phyloP scores from a whole-genome alignment of 2,888 invertebrate genomes.

The Eucriotettix oculatus region DNA sequence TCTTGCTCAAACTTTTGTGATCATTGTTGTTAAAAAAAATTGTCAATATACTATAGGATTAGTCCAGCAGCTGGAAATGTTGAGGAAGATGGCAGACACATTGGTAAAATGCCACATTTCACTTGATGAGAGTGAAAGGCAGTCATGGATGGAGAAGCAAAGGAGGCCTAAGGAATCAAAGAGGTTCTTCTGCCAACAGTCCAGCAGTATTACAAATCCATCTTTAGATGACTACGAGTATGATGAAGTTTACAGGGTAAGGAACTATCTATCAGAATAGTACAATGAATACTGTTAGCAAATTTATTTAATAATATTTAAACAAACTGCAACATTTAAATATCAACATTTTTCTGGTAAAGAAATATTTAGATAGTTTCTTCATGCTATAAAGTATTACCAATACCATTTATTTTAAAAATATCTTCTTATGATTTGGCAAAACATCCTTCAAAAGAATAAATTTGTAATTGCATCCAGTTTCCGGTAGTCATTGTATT shows the following conservation, averaged over 20 bases:
- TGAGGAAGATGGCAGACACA: constrained; percentile 1
- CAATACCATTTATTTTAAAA: no score
- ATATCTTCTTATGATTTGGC: no score
- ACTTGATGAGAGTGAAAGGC: not conserved
- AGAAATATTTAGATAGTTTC: no score
- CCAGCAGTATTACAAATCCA: not conserved
- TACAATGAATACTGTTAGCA: no score
- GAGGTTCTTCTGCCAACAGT: not conserved
- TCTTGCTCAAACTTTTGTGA: not conserved
- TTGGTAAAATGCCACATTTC: not conserved
- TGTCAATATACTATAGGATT: not conserved
- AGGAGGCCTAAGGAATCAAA: not conserved
- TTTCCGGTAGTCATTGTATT: no score
- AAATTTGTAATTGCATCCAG: no score
- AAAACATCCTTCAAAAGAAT: no score
- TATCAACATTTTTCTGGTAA: no score
- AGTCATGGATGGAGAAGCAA: not conserved
- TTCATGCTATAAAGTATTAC: no score
- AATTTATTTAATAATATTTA: no score
- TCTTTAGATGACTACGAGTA: not conserved
- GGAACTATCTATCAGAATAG: not conserved
- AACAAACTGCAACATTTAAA: no score
- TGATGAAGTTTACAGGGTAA: not conserved
- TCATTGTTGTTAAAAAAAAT: not conserved
- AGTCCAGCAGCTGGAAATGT: constrained; percentile 1